phyloP scores from a whole-genome alignment of 2,888 invertebrate genomes.

The Caenorhabditis auriculariae region DNA sequence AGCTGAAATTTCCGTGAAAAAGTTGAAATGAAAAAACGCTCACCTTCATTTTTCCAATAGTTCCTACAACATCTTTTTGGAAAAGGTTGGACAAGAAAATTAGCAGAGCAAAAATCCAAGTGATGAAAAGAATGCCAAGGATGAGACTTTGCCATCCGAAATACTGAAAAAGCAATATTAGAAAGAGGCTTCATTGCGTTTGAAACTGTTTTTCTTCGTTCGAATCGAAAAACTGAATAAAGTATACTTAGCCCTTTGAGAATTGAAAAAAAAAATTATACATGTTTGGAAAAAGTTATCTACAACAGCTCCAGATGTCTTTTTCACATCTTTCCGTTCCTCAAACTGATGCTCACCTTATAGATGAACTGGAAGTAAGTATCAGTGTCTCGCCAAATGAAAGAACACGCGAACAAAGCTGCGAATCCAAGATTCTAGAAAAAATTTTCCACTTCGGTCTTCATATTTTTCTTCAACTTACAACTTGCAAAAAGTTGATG shows the following conservation, averaged over 20 bases:
- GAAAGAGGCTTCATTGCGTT: too few relatives aligned
- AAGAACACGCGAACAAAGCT: slow-evolving; percentile 45
- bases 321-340: not conserved
- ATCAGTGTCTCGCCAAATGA: slow-evolving; percentile 44
- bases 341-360: slow-evolving; percentile 11
- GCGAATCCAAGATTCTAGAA: slow-evolving; percentile 36
- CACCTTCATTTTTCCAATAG: slow-evolving; percentile 44
- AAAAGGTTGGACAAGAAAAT: slow-evolving; percentile 37
- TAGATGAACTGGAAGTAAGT: slow-evolving; percentile 45
- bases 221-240: not conserved
- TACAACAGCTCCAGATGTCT: not conserved
- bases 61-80: slow-evolving; percentile 42
- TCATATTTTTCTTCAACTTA: slow-evolving; percentile 7
- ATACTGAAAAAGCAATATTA: slow-evolving; percentile 21
- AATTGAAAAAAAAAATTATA: too few relatives aligned
- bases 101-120: slow-evolving; percentile 40
- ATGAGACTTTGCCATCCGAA: slow-evolving; percentile 46
- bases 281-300: too few relatives aligned
- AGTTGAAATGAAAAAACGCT: not conserved
- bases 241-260: too few relatives aligned
- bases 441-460: not conserved
- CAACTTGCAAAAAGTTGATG: slow-evolving; percentile 42
- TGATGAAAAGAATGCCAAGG: slow-evolving; percentile 39
- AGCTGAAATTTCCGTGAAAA: slow-evolving; percentile 18
- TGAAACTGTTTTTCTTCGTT: slow-evolving; percentile 3